Conservation (phyloP, 2,113 vertebrate genomes). For the Irena cyanogastra region DNA sequence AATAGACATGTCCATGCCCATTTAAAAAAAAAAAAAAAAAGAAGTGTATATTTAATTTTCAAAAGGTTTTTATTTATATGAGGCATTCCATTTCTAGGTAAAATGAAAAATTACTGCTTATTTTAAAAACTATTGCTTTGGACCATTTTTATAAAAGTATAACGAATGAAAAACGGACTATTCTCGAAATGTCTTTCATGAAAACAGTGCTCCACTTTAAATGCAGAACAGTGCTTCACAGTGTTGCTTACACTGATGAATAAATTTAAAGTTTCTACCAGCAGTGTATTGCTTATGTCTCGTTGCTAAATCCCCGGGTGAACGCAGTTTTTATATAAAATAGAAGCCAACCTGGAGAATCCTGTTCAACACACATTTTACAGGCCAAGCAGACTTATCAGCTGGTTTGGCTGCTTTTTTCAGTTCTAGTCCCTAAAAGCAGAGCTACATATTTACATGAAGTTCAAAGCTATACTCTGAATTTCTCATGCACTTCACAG, state of each 20-base stretch:
- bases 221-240: not conserved
- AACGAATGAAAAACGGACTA: accelerated
- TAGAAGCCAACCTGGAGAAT: not conserved
- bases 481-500: conserved; percentile 4
- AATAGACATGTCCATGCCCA: not conserved
- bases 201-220: not conserved
- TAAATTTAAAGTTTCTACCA: not conserved
- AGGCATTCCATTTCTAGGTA: not conserved
- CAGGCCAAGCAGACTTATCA: not conserved
- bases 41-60: not conserved
- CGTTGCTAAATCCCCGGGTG: not conserved
- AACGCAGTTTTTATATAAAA: not conserved
- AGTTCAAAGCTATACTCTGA: not conserved
- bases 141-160: not conserved
- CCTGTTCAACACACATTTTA: not conserved
- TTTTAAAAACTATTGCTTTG: not conserved
- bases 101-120: not conserved
- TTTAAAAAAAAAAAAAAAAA: not conserved
- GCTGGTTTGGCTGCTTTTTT: not conserved
- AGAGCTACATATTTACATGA: not conserved
- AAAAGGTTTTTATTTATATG: not conserved
- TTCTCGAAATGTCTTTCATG: not conserved
- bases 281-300: not conserved
- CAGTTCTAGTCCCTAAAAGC: not conserved
- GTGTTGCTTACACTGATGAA: not conserved